phyloP scores from a whole-genome alignment of 2,113 vertebrate species.

The cattle (Bos taurus) region DNA sequence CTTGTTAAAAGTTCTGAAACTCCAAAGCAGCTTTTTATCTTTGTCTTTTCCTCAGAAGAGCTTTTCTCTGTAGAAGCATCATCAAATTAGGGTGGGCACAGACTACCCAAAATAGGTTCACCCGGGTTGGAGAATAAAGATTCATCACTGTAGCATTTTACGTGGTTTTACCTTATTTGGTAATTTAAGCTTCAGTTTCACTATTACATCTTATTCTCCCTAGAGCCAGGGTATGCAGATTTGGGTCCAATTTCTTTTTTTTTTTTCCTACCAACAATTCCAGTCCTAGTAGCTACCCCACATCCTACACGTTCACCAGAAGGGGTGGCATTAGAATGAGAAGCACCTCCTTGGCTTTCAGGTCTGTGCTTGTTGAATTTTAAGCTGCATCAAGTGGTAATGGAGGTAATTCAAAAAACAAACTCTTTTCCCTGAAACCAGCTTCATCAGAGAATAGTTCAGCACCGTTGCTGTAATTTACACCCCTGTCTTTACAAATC shows the following conservation, averaged over 20 bases:
- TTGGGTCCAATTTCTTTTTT: neutral
- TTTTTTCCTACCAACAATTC: neutral
- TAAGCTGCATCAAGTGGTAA: conserved; percentile 39
- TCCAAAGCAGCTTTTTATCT: conserved; percentile 27
- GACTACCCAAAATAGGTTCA: conserved; percentile 44
- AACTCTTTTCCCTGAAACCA: neutral
- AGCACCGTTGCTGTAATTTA: conserved; percentile 47
- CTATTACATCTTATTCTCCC: conserved; percentile 66
- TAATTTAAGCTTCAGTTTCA: conserved; percentile 61
- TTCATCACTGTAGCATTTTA: conserved; percentile 51
- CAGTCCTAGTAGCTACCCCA: neutral
- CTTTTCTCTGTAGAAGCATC: conserved; percentile 40
- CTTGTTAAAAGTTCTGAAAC: conserved; percentile 32
- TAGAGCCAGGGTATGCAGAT: conserved; percentile 35
- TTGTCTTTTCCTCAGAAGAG: conserved; percentile 48
- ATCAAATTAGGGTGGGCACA: neutral
- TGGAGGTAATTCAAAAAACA: conserved; percentile 45
- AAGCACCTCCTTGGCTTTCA: conserved; percentile 12
- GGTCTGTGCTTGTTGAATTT: conserved; percentile 57
- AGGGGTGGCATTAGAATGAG: conserved; percentile 3
- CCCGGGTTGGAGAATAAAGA: conserved; percentile 53
- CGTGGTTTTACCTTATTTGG: conserved; percentile 38
- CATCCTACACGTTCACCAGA: neutral
- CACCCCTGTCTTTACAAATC: conserved; percentile 55
- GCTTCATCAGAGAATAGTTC: conserved; percentile 34